Percentiles rank a stretch among this genome's conserved stretches.
These are phyloP conservation scores for Miniopterus natalensis DNA, from an alignment of 2,113 vertebrate genomes.

Conservation along the genomic window DNA sequence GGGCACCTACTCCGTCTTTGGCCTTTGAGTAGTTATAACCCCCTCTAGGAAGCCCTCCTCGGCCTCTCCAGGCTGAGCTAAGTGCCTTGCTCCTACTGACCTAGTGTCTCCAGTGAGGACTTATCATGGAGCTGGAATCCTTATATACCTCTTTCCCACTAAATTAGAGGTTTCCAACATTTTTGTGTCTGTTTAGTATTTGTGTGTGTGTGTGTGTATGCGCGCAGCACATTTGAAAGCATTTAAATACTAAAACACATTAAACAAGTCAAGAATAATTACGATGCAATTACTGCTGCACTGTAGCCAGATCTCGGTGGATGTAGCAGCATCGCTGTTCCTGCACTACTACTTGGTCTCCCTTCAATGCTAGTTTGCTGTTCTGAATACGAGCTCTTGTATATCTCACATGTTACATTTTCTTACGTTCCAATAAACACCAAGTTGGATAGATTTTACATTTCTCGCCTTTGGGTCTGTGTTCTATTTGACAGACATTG, in stretches of 20 bases:
- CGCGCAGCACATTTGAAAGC: not conserved
- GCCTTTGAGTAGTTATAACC: not conserved
- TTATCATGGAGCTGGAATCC: not conserved
- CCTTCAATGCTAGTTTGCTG: not conserved
- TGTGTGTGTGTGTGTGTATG: not conserved
- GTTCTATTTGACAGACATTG: not conserved
- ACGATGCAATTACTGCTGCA: not conserved
- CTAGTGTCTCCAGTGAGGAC: not conserved
- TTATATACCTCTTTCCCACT: not conserved
- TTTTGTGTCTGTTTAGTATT: not conserved
- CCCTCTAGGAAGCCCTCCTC: not conserved
- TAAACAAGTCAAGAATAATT: slow-evolving; percentile 32
- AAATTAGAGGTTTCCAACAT: not conserved
- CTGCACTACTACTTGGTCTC: not conserved
- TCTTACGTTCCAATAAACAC: not conserved
- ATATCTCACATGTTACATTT: not conserved
- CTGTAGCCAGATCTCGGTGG: not conserved
- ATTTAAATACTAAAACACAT: slow-evolving; percentile 53
- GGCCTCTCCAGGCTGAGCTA: not conserved
- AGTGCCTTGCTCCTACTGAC: not conserved
- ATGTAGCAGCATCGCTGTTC: not conserved
- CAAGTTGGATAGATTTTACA: not conserved
- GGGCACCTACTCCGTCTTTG: not conserved
- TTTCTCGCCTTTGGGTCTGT: not conserved
- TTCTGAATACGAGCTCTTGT: not conserved